These are phyloP conservation scores for Plectrocnemia conspersa DNA, from an alignment of 1,140 invertebrate genomes.

Conservation along the genomic window DNA sequence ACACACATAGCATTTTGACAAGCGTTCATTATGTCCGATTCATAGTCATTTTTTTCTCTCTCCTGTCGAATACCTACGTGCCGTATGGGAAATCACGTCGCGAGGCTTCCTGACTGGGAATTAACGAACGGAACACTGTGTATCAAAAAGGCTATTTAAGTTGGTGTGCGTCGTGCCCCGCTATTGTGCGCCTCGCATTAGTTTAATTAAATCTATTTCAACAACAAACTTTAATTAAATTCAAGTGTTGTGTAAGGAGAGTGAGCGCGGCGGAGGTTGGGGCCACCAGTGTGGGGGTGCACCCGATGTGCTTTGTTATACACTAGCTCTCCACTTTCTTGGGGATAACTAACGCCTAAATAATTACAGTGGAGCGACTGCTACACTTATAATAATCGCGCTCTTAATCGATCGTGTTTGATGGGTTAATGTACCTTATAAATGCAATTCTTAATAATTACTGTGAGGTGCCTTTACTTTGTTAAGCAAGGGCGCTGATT, in stretches of 20 bases:
- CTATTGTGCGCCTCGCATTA: slow-evolving; percentile 34
- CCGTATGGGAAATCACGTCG: too few relatives aligned
- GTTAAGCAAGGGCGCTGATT: too few relatives aligned
- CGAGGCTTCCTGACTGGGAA: too few relatives aligned
- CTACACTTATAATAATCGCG: too few relatives aligned
- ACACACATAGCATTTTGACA: too few relatives aligned
- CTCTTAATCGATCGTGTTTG: too few relatives aligned
- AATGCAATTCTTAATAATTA: too few relatives aligned
- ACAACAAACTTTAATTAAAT: slow-evolving; percentile 37
- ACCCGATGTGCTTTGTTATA: slow-evolving; percentile 1
- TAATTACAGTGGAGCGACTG: slow-evolving; percentile 17
- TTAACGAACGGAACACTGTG: slow-evolving; percentile 32
- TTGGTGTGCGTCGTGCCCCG: slow-evolving; percentile 26
- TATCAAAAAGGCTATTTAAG: slow-evolving; percentile 36
- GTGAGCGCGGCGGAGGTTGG: slow-evolving; percentile 1
- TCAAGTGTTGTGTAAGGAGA: slow-evolving; percentile 32
- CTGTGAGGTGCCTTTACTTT: too few relatives aligned
- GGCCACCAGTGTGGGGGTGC: neutral
- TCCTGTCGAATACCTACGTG: too few relatives aligned
- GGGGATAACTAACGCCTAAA: slow-evolving; percentile 28
- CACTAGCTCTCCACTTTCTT: slow-evolving; percentile 17
- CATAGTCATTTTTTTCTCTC: slow-evolving; percentile 22
- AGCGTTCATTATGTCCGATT: neutral
- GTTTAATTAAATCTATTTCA: slow-evolving; percentile 37
- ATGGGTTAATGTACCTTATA: too few relatives aligned